Percentiles rank a stretch among this genome's conserved stretches.
Conservation (phyloP, 2,888 invertebrate genomes). For the Acrobeloides nanus region DNA sequence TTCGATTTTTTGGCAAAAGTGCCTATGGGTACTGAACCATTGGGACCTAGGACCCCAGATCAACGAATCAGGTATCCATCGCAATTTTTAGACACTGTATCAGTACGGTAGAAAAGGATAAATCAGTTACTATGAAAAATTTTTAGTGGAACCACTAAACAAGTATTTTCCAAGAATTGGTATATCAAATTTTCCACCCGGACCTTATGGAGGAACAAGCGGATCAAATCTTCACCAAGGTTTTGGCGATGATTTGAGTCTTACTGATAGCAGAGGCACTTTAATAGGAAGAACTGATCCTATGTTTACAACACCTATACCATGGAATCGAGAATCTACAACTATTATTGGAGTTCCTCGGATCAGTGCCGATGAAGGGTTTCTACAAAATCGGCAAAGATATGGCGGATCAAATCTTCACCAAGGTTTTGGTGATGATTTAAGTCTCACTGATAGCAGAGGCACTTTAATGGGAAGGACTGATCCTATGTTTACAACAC, state of each 20-base stretch:
- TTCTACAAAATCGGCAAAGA: no score
- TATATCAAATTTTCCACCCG: no score
- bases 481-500: conserved; percentile 10
- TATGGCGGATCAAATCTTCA: background rate
- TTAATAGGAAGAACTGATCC: conserved; percentile 8
- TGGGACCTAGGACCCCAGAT: no score
- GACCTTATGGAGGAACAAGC: conserved; percentile 4
- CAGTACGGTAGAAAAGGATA: no score
- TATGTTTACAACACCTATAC: conserved; percentile 6
- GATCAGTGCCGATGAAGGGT: no score
- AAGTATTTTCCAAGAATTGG: no score
- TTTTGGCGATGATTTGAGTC: conserved; percentile 2
- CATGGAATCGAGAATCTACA: conserved; percentile 6
- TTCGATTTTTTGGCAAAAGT: no score
- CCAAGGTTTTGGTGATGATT: conserved; percentile 6
- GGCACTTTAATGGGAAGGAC: conserved; percentile 3
- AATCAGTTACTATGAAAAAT: no score
- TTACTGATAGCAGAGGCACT: conserved; percentile 6
- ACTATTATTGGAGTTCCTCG: conserved; percentile 11
- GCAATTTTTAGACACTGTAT: no score
- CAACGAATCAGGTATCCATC: no score
- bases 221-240: background rate
- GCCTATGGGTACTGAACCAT: no score
- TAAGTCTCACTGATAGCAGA: conserved; percentile 4
- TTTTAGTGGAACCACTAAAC: no score